Conservation (phyloP, 2,888 invertebrate species). For the Leptarthrus brevirostris region DNA sequence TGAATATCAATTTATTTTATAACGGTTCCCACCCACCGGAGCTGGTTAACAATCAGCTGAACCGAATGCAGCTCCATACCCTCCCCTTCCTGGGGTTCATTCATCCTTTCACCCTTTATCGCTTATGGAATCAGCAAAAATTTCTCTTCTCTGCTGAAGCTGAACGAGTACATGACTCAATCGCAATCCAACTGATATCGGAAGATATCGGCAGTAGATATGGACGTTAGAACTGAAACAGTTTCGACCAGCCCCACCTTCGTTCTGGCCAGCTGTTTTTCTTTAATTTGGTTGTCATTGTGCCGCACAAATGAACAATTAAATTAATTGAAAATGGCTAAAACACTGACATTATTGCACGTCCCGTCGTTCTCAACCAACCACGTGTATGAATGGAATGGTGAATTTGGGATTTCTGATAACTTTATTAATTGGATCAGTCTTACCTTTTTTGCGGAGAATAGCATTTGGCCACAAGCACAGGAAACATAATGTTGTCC, state of each 20-base stretch:
- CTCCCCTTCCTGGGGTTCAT: not conserved
- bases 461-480: no score
- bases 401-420: not conserved
- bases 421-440: not conserved
- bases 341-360: conserved; percentile 5
- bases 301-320: conserved; percentile 1
- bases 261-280: not conserved
- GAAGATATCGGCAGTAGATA: not conserved
- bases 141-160: not conserved
- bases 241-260: not conserved
- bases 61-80: not conserved
- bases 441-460: no score
- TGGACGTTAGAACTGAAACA: not conserved
- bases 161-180: not conserved
- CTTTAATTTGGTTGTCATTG: conserved; percentile 21
- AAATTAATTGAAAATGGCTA: conserved; percentile 24
- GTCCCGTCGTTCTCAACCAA: not conserved
- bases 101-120: conserved; percentile 9
- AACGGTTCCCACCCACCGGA: not conserved
- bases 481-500: no score
- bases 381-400: no score
- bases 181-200: not conserved
- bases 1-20: conserved; percentile 47
- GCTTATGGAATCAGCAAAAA: conserved; percentile 1
- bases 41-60: not conserved